Evolutionary conservation across 1,140 invertebrate species (phyloP).

Genomic region (Mizuhopecten yessoensis): DNA sequence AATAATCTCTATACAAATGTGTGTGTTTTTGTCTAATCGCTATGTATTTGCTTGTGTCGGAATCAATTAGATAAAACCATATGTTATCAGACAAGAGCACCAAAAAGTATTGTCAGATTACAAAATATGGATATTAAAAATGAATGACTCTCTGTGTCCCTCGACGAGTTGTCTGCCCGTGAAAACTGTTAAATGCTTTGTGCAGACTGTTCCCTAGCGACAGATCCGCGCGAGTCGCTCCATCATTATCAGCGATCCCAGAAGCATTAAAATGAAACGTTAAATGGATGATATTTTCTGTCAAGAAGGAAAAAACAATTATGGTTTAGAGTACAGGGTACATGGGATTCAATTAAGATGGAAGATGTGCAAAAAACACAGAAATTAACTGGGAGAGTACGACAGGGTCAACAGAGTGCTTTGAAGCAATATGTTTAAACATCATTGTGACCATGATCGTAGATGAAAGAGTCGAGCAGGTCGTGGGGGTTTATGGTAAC

Average conservation of each 20-base stretch:
- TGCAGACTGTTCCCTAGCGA: neutral
- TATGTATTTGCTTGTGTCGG: too few relatives aligned
- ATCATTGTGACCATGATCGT: neutral
- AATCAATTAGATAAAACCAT: too few relatives aligned
- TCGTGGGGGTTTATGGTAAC: neutral
- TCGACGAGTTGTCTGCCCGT: neutral
- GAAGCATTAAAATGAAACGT: neutral
- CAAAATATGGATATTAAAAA: too few relatives aligned
- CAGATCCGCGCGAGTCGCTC: neutral
- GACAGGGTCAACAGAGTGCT: constrained; percentile 7
- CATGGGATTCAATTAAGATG: neutral
- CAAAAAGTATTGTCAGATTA: too few relatives aligned
- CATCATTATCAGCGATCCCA: neutral
- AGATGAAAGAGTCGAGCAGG: neutral
- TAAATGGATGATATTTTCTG: constrained; percentile 22
- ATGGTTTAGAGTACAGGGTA: neutral
- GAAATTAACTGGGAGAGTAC: neutral
- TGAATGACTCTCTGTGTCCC: neutral
- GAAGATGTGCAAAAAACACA: constrained; percentile 13
- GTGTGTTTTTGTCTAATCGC: too few relatives aligned
- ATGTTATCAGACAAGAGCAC: too few relatives aligned
- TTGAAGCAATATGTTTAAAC: neutral
- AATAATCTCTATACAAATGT: too few relatives aligned
- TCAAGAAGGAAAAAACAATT: neutral
- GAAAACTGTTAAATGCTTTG: neutral